Base-by-base conservation (phyloP, 2,113 vertebrate genomes). In the Delphinapterus leucas region DNA sequence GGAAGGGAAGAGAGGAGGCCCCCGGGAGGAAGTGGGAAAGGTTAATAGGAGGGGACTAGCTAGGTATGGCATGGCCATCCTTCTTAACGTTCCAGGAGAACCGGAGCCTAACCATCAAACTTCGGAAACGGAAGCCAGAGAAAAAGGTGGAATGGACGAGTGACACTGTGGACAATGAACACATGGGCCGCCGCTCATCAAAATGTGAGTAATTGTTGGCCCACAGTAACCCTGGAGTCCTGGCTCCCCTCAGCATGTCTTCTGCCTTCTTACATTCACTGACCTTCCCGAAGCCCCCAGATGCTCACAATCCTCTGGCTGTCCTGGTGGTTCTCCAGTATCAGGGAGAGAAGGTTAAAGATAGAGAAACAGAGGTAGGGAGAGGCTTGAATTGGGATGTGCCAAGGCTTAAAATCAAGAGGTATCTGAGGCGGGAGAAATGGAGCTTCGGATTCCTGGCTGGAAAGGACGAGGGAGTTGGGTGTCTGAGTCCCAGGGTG, bases 121-220 rank as follows among this genome's bases (percentile, higher is more conserved):
- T 99, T 96, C 99, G 99, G 97, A 99, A 99, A 98, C 99, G 99
- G 97, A 99, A 99, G 98, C 99, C 99, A 1, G 99, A 99, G 91
- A 99, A 99, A 98, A 99, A 99, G 95, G 99, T 99, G 84, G 99
- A 99, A 98, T 99, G 99, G 99, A 99, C 99, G 17, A 99, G 99
- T 84, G 99, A 99, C 98, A 99, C 99, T 0, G 99, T 99, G 25
- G 99, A 99, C 98, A 99, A 99, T 1, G 99, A 99, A 84, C 99
- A 99, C 94, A 98, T 99, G 97, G 99, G 99, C 26, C 99, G 99
- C 73, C 99, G 99, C 92, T 99, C 99, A 71, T 99, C 99, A 33
- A 99, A 99, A 96, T 99, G 99, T 99, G 96, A 99, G 99, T 98
- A 15, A 17, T 3, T 1, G 18, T 31, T 11, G 41, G 26, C 53